phyloP scores from a whole-genome alignment of 1,140 invertebrate species.

The Drosophila albomicans region DNA sequence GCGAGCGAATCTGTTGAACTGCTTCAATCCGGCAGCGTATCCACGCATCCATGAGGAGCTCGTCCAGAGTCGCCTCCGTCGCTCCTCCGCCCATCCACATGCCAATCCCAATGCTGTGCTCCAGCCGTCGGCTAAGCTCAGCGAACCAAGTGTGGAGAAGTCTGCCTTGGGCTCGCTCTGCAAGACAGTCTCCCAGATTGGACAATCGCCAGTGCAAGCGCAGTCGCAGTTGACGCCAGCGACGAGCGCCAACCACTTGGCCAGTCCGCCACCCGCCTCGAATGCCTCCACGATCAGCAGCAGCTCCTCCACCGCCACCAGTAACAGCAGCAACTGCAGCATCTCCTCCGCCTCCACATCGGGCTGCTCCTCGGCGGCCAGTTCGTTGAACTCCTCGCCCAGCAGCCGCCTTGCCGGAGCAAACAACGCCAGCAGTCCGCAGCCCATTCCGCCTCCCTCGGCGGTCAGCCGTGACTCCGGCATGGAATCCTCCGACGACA shows the following conservation, averaged over 20 bases:
- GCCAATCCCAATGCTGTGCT: conserved; percentile 45
- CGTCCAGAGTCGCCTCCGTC: conserved; percentile 76
- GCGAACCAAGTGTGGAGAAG: conserved; percentile 57
- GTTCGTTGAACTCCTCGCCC: conserved; percentile 80
- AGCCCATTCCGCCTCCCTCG: conserved; percentile 82
- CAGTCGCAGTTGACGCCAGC: conserved; percentile 24
- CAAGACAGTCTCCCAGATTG: conserved; percentile 88
- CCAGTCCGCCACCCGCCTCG: conserved; percentile 71
- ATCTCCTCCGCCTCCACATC: conserved; percentile 60
- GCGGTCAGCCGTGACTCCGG: conserved; percentile 79
- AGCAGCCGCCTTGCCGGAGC: conserved; percentile 60
- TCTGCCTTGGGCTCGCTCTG: conserved; percentile 87
- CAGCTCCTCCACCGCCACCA: conserved; percentile 51
- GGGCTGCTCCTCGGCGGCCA: conserved; percentile 72
- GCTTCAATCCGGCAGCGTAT: conserved; percentile 83
- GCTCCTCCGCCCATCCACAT: conserved; percentile 29
- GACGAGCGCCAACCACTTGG: conserved; percentile 69
- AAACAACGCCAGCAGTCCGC: conserved; percentile 71
- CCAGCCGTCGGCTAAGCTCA: conserved; percentile 48
- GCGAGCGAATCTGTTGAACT: conserved; percentile 81
- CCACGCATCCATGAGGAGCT: conserved; percentile 84
- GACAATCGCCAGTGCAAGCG: conserved; percentile 72
- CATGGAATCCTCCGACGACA: conserved; percentile 84
- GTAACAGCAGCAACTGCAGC: conserved; percentile 48
- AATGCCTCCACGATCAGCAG: conserved; percentile 74